Base-by-base conservation (phyloP, 2,888 invertebrate genomes). In the Fragum whitleyi region DNA sequence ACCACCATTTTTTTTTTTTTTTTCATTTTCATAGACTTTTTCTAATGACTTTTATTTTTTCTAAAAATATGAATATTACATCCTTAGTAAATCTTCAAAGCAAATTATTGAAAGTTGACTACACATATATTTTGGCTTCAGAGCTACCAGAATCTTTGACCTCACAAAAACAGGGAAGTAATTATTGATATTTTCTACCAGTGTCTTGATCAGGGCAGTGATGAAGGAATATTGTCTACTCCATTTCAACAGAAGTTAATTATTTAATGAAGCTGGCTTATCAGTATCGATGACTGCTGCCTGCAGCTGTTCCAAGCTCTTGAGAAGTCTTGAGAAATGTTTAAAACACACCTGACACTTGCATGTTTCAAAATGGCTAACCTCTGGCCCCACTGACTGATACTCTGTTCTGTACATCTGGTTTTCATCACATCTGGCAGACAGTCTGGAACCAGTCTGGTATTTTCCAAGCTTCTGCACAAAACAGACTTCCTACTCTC, bases 371-470 rank as follows among this genome's bases (percentile, higher is more conserved):
- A 74, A 74, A 77, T 51, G 62, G 68, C 57, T 79, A 68, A 74
- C 76, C 85, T 79, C 71, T 83, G 82, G 76, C 78, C 81, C 62
- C 47, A 72, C 79, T 75, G 85, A 83, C 85, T 85, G 85, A 80
- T 85, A 85, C 82, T 78, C 85, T 65, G 78, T 78, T 71, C 78
- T 80, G 68, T 74, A 77, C 88, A 88, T 88, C 85, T 87, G 88
- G 88, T 79, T 83, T 74, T 76, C 74, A 87, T 87, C 85, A 86
- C 81, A 80, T 81, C 80, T 80, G 83, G 86, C 85, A 88, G 88
- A 88, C 88, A 83, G 73, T 76, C 83, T 86, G 88, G 88, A 87
- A 88, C 88, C 88, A 88, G 86, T 79, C 83, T 79, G 88, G 88
- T 85, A 88, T 88, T 83, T 81, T 80, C 79, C 80, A 85, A 83